Percentiles rank a stretch among this genome's conserved stretches.
Conservation (phyloP, 2,888 invertebrate genomes). For the Pollenia griseotomentosa region DNA sequence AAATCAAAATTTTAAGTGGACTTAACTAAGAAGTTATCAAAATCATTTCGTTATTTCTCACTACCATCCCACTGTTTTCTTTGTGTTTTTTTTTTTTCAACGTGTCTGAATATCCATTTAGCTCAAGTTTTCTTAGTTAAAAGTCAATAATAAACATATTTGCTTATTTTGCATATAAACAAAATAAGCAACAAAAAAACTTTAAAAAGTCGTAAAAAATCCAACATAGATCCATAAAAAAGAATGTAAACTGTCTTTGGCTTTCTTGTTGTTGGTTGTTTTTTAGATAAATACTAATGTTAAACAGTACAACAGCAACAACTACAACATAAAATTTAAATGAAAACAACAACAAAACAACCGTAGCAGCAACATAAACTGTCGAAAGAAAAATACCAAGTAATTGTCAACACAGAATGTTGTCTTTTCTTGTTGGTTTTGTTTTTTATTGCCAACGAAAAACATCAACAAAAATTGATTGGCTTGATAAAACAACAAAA, state of each 20-base stretch:
- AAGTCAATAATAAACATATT: slow-evolving; percentile 41
- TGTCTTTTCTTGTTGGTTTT: not conserved
- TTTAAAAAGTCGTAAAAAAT: slow-evolving; percentile 2
- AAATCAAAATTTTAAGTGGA: too few relatives aligned
- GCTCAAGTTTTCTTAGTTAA: not conserved
- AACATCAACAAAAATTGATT: slow-evolving; percentile 9
- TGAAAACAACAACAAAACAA: slow-evolving; percentile 29
- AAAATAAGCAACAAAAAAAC: slow-evolving; percentile 3
- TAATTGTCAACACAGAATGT: slow-evolving; percentile 61
- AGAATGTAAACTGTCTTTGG: slow-evolving; percentile 57
- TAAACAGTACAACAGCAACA: slow-evolving; percentile 41
- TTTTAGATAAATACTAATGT: slow-evolving; percentile 65
- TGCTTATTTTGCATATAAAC: slow-evolving; percentile 23
- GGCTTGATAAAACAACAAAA: slow-evolving; percentile 38
- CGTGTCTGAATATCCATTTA: too few relatives aligned
- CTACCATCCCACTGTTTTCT: not conserved
- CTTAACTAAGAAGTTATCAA: too few relatives aligned
- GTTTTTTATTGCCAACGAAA: slow-evolving; percentile 8
- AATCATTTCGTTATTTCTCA: too few relatives aligned
- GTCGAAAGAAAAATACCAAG: slow-evolving; percentile 40
- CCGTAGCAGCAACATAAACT: not conserved
- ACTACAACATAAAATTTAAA: slow-evolving; percentile 8
- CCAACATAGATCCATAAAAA: slow-evolving; percentile 40
- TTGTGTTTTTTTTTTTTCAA: not conserved
- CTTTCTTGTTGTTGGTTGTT: slow-evolving; percentile 43